Base-by-base conservation (phyloP, 2,888 invertebrate species). In the Aphrophora alni region DNA sequence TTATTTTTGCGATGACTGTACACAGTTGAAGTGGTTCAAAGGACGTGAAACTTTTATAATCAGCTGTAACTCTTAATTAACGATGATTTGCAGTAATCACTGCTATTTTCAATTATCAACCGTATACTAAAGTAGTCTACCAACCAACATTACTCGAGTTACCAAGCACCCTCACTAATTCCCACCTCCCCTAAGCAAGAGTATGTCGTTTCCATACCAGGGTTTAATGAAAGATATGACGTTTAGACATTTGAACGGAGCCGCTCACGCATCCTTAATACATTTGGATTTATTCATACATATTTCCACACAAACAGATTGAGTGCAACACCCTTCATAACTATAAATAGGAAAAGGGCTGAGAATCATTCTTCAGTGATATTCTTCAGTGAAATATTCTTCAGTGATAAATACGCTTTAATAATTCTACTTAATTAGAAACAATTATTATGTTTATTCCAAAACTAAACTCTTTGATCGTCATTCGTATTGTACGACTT, bases 201-300 rank as follows among this genome's bases (percentile, higher is more conserved):
- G 59, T 59, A 21, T 21, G 59, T 59, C 59, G 59, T 59, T 59
- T 59, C 59, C 59, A 59, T 59, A 21, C 14, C 59, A 21, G 12
- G 59, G 59, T 59, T n/a, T 59, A 59, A 59, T 59, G 59, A 59
- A 59, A 59, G 59, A 59, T 59, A 59, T 59, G 59, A 21, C 59
- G 59, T 59, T 59, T 59, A n/a, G 21, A 44, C 44, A 44, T 44
- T 8, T 33, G 33, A 33, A 33, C 33, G 3, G 33, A 21, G 5
- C 21, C 21, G 59, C 59, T 59, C 59, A 21, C 59, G 59, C 59
- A 59, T 44, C 12, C 44, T 7, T 44, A 14, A 44, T 7, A 14
- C 44, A 44, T 44, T 8, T 5, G 33, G 33, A 33, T 33, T 44
- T 44, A 44, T 44, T 44, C 44, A 44, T 44, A 44, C 44, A 44